Conservation (phyloP, 2,888 invertebrate species). For the Hyposoter dolosus region DNA sequence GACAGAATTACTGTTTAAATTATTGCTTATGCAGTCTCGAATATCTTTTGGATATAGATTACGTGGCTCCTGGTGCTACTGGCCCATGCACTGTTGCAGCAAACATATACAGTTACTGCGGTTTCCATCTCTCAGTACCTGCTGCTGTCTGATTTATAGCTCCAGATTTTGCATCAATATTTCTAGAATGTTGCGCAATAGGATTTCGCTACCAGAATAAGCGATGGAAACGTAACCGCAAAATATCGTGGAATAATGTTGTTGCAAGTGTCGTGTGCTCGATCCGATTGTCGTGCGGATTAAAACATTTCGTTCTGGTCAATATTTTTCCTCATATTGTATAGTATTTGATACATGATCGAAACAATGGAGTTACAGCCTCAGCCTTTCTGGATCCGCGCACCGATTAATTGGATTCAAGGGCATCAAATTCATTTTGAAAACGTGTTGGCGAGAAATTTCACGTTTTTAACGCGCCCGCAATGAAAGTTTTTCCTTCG, state of each 20-base stretch:
- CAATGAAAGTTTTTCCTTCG: too few species aligned
- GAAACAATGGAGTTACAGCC: too few species aligned
- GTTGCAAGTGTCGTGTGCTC: too few species aligned
- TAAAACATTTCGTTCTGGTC: too few species aligned
- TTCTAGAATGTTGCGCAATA: background rate
- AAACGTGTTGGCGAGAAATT: too few species aligned
- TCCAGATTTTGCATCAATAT: conserved; percentile 30
- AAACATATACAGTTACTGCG: conserved; percentile 26
- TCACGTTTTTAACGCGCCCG: too few species aligned
- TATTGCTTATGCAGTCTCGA: background rate
- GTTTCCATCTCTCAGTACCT: conserved; percentile 60
- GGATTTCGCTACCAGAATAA: background rate
- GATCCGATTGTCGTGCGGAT: too few species aligned
- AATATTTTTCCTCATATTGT: too few species aligned
- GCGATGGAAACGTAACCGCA: background rate
- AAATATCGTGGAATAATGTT: background rate
- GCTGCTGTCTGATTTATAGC: conserved; percentile 65
- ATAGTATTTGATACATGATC: too few species aligned
- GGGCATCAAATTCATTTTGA: too few species aligned
- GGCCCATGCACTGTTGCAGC: conserved; percentile 16
- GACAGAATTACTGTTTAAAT: background rate
- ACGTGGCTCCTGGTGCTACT: conserved; percentile 6
- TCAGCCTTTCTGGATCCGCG: too few species aligned
- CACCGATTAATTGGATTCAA: too few species aligned
- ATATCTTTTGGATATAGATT: background rate